Evolutionary conservation across 2,888 invertebrate species (phyloP).

Genomic region (Andrena bucephala): DNA sequence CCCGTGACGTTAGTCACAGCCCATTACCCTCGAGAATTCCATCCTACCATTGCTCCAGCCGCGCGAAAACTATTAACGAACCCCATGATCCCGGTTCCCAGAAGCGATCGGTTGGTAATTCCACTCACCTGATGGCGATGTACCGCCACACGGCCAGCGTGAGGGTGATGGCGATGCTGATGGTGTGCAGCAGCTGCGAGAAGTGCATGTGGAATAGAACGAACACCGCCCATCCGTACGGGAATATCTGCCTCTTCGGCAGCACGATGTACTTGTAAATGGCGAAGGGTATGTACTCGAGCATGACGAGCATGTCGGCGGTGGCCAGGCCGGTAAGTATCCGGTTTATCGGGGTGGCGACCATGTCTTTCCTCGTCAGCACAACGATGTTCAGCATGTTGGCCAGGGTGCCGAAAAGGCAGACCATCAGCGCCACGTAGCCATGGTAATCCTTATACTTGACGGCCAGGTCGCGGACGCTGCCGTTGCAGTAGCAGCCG

Average conservation of each 20-base stretch:
- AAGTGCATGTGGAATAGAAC: slow-evolving; percentile 93
- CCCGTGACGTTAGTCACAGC: neutral
- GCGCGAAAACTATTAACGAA: neutral
- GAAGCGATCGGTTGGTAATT: neutral
- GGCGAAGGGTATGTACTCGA: slow-evolving; percentile 93
- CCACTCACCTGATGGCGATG: slow-evolving; percentile 90
- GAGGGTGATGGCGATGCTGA: slow-evolving; percentile 93
- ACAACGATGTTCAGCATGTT: slow-evolving; percentile 95
- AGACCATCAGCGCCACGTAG: slow-evolving; percentile 93
- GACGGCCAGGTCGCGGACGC: slow-evolving; percentile 87
- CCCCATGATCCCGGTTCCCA: neutral
- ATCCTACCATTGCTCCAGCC: neutral
- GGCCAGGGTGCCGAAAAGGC: slow-evolving; percentile 94
- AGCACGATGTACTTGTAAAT: slow-evolving; percentile 89
- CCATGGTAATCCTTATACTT: slow-evolving; percentile 92
- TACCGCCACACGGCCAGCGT: slow-evolving; percentile 95
- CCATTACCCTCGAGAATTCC: neutral
- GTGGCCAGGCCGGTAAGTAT: slow-evolving; percentile 94
- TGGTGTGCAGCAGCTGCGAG: slow-evolving; percentile 92
- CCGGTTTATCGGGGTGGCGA: slow-evolving; percentile 93
- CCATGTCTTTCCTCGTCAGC: slow-evolving; percentile 92
- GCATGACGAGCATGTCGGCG: slow-evolving; percentile 95
- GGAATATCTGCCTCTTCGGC: slow-evolving; percentile 88
- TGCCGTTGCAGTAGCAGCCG: slow-evolving; percentile 87
- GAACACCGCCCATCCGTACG: slow-evolving; percentile 91